These are phyloP conservation scores for Tapera naevia DNA, from an alignment of 2,797 vertebrate species.

Conservation along the genomic window DNA sequence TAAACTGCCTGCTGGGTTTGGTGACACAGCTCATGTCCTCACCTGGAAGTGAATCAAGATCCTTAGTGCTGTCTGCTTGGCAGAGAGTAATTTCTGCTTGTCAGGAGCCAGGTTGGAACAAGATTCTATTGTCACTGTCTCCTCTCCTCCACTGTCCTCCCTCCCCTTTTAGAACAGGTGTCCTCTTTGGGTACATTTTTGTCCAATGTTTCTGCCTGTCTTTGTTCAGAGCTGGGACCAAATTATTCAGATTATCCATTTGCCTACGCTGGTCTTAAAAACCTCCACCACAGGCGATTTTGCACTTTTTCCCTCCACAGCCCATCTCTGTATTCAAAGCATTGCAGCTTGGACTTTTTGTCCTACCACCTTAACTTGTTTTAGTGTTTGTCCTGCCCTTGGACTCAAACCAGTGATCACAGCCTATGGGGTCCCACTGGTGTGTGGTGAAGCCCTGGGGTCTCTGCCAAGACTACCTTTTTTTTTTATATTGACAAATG, in stretches of 20 bases:
- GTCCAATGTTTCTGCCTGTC: background rate
- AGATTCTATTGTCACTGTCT: background rate
- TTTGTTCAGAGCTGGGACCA: background rate
- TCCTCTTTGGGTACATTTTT: background rate
- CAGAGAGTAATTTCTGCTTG: background rate
- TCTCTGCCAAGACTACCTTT: background rate
- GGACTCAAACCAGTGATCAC: background rate
- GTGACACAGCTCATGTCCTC: background rate
- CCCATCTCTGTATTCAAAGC: background rate
- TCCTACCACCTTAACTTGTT: background rate
- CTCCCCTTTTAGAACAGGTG: background rate
- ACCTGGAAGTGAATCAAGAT: background rate
- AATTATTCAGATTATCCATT: background rate
- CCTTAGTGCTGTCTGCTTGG: background rate
- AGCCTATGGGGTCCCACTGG: background rate
- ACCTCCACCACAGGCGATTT: rapidly evolving
- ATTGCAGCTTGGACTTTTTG: background rate
- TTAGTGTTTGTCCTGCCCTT: background rate
- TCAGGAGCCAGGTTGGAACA: background rate
- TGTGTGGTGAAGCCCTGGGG: background rate
- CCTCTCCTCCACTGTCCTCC: background rate
- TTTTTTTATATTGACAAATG: too few relatives aligned
- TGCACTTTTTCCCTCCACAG: too few relatives aligned
- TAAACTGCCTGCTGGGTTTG: background rate
- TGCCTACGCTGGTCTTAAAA: background rate